phyloP scores from a whole-genome alignment of 2,888 invertebrate genomes.

The Drosophila differens region DNA sequence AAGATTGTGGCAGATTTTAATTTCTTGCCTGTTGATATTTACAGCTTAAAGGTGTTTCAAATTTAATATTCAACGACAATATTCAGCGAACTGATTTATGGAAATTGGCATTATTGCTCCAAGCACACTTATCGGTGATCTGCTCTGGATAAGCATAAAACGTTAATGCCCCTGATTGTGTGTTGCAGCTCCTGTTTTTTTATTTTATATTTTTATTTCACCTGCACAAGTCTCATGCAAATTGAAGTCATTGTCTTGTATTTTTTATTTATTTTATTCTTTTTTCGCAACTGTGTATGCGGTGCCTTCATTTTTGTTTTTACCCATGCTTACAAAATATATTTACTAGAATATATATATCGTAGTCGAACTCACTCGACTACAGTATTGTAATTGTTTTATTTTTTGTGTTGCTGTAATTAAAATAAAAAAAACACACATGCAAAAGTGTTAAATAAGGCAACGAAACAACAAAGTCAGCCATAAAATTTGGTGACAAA shows the following conservation, averaged over 20 bases:
- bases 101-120: not conserved
- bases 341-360: not conserved
- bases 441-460: not conserved
- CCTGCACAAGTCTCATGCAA: slow-evolving; percentile 38
- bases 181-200: slow-evolving; percentile 15
- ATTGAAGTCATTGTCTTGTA: slow-evolving; percentile 44
- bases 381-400: not conserved
- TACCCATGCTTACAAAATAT: not conserved
- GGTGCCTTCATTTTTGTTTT: not conserved
- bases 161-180: not conserved
- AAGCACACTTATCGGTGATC: not conserved
- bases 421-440: not conserved
- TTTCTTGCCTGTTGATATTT: not conserved
- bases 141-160: not conserved
- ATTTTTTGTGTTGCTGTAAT: not conserved
- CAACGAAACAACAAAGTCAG: not conserved
- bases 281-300: not conserved
- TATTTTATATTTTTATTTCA: slow-evolving; percentile 1
- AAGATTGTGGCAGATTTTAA: not conserved
- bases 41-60: not conserved
- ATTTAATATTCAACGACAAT: not conserved
- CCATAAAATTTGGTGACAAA: slow-evolving; percentile 3
- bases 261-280: slow-evolving; percentile 3
- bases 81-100: not conserved
- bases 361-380: not conserved